Conservation (phyloP, 2,797 vertebrate species). For the Sebastes hubbsi region DNA sequence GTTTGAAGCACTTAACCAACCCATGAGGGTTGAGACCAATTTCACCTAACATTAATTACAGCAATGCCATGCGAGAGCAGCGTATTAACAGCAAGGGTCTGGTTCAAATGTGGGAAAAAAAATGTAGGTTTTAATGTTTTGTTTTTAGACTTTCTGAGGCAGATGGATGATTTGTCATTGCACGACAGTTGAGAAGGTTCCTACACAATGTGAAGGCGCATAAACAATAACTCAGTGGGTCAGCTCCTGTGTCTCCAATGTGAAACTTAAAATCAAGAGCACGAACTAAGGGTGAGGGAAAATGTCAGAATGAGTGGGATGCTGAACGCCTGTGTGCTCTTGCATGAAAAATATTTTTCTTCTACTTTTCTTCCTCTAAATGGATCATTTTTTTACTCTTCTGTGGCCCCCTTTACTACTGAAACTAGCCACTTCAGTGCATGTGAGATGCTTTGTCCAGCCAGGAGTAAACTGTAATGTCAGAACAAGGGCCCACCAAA, state of each 20-base stretch:
- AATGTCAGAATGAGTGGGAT: slow-evolving; percentile 42
- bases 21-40: slow-evolving; percentile 13
- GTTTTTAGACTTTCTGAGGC: not conserved
- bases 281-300: slow-evolving; percentile 23
- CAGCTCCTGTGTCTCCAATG: not conserved
- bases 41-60: slow-evolving; percentile 14
- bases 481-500: slow-evolving; percentile 43
- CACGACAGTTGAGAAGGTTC: not conserved
- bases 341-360: slow-evolving; percentile 33
- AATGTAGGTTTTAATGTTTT: not conserved
- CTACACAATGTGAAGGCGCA: not conserved
- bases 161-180: not conserved
- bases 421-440: slow-evolving; percentile 39
- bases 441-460: slow-evolving; percentile 39
- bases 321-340: slow-evolving; percentile 37
- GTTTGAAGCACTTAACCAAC: slow-evolving; percentile 14
- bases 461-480: slow-evolving; percentile 48
- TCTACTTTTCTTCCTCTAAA: slow-evolving; percentile 28
- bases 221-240: slow-evolving; percentile 9
- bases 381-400: not conserved
- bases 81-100: not conserved
- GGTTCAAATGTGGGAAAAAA: not conserved
- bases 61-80: not conserved
- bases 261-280: slow-evolving; percentile 20
- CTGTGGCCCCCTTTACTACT: slow-evolving; percentile 2